These are phyloP conservation scores for Pteria penguin DNA, from an alignment of 2,888 invertebrate species.

Conservation along the genomic window DNA sequence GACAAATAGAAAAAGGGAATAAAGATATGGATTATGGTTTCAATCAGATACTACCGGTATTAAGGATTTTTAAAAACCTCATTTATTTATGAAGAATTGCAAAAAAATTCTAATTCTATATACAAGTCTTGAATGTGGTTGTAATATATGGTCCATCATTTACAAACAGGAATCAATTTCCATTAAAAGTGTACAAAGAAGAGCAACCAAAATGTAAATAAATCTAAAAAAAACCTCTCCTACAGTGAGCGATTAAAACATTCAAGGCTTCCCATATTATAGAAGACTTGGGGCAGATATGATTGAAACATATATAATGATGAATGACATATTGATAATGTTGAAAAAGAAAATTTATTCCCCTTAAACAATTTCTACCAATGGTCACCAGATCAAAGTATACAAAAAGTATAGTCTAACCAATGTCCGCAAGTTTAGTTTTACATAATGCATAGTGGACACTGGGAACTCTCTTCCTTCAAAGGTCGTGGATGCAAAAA, in stretches of 20 bases:
- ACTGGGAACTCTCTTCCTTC: background rate
- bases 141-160: background rate
- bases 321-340: background rate
- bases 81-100: no score
- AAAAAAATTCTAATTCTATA: conserved; percentile 19
- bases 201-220: conserved; percentile 11
- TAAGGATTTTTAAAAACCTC: no score
- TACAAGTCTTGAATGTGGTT: conserved; percentile 14
- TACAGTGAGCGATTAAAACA: conserved; percentile 8
- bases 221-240: background rate
- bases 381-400: background rate
- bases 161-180: background rate
- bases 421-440: conserved; percentile 1
- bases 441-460: background rate
- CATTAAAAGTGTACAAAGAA: conserved; percentile 24
- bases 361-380: background rate
- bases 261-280: conserved; percentile 14
- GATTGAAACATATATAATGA: conserved; percentile 19
- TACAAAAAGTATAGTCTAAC: background rate
- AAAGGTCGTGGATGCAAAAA: background rate
- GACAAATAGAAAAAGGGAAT: no score
- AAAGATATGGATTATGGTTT: no score
- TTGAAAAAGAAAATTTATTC: background rate
- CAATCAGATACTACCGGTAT: no score
- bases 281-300: conserved; percentile 24